Base-by-base conservation (phyloP, 1,140 invertebrate species). In the Pteromalus puparum region DNA sequence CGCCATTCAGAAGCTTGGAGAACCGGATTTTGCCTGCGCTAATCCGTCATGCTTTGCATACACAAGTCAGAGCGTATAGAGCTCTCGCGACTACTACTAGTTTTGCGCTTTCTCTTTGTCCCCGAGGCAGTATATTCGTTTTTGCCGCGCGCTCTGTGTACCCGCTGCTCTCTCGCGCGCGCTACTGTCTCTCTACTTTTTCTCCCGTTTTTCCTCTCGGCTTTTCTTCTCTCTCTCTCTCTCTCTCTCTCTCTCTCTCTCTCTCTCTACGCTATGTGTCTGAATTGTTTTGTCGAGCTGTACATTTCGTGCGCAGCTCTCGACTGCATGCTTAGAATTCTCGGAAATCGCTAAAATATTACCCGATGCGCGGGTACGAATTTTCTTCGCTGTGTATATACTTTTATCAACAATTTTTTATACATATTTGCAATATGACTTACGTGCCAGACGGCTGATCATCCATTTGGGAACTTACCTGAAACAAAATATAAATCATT, bases 1-100 rank as follows among this genome's bases (percentile, higher is more conserved):
- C 18, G 15, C 24, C 21, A 15, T 53, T 42, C 34, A 38, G 48
- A 5, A 10, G 26, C 21, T 68, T 67, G 21, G 21, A n/a, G 18
- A 1, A 61, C 53, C 53, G 53, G 53, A n/a, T 61, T 30, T n/a
- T 5, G 48, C 76, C 7, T 74, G 30, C 34, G 61, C 70, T 82
- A 82, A 82, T 82, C 81, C 81, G 34, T 82, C 53, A 82, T 82
- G 61, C 30, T 82, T 82, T 82, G 81, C 81, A 68, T 76, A 76
- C 74, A 75, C 81, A 82, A 72, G 68, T 81, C 26, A 30, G 30
- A 0, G 30, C 6, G 34, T 10, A 42, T 9, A 30, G 26, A 72
- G 26, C 26, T 34, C 30, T 34, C 30, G 30, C 68, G 6, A 61
- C 53, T 21, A 61, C 21, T 21, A 61, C 18, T 61, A n/a, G 53